A percentile compares a stretch with the other conserved stretches of the same genome.
Conservation (phyloP, 2,888 invertebrate species). For the Timema podura region DNA sequence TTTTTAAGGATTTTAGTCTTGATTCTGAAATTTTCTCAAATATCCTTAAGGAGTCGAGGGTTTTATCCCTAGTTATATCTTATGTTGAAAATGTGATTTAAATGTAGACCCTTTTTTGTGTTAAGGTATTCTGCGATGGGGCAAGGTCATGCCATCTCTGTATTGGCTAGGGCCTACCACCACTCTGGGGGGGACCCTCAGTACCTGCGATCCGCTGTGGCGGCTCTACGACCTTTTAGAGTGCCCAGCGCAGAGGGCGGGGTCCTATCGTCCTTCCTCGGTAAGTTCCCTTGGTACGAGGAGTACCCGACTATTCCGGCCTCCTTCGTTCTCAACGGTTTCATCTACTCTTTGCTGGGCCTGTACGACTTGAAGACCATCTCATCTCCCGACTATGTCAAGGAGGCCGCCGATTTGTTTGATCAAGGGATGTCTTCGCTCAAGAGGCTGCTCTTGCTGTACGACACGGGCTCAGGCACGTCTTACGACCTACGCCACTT, state of each 20-base stretch:
- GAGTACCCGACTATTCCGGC: conserved; percentile 96
- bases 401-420: conserved; percentile 71
- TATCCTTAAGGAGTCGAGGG: too few species aligned
- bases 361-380: conserved; percentile 89
- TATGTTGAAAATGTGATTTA: too few species aligned
- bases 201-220: conserved; percentile 77
- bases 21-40: too few species aligned
- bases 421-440: conserved; percentile 82
- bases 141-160: conserved; percentile 94
- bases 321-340: conserved; percentile 95
- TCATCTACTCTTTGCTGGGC: conserved; percentile 94
- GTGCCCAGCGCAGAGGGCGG: conserved; percentile 72
- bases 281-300: conserved; percentile 91
- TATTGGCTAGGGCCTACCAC: conserved; percentile 87
- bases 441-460: conserved; percentile 77
- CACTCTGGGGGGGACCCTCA: conserved; percentile 68
- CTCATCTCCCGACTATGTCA: conserved; percentile 64
- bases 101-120: too few species aligned
- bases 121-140: conserved; percentile 93
- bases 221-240: conserved; percentile 75
- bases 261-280: conserved; percentile 79
- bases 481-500: conserved; percentile 95
- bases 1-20: too few species aligned
- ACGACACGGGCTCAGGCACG: conserved; percentile 86
- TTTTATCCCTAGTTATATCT: too few species aligned